Base-by-base conservation (phyloP, 1,140 invertebrate genomes). In the Polypedilum vanderplanki region DNA sequence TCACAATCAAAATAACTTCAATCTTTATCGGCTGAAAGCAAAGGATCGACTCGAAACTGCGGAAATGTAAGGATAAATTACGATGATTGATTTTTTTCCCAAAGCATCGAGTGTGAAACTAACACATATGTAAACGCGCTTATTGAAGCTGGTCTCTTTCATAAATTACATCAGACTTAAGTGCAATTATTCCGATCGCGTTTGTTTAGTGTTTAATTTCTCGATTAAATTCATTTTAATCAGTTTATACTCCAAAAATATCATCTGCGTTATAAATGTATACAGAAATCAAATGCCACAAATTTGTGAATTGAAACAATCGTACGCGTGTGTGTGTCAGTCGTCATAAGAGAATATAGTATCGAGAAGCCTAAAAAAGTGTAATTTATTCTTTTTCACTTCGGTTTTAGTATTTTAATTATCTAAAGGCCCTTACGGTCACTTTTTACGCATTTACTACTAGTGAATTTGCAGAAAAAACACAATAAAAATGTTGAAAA, bases 101-200 rank as follows among this genome's bases (percentile, higher is more conserved):
- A 18, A 18, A 57, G 46, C 46, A 57, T 57, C 46, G 46, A 57
- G 41, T 46, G 41, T 46, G 15, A 46, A 46, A 57, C 46, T 57
- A 57, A 57, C 46, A 57, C 46, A 57, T 57, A 57, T 57, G 10
- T 57, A 57, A 57, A 70, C 65, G 65, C 65, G 65, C 65, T 70
- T 57, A 57, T 12, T n/a, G 46, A 57, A 57, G 65, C 65, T 18
- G 65, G 65, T 20, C 65, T 9, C 17, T 33, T 70, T 22, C 5
- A 18, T 70, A 70, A 70, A 70, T 70, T 70, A 70, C 65, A 70
- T 70, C 65, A 70, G 46, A 57, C n/a, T 57, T 57, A n/a, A 15
- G 46, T 57, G 46, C 46, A 57, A 12, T 57, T 15, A 57, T 57
- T 57, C n/a, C n/a, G n/a, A 57, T 57, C 46, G 46, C 12, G n/a